A percentile compares a stretch with the other conserved stretches of the same genome.
Conservation (phyloP, 2,797 vertebrate species). For the Microcaecilia unicolor region DNA sequence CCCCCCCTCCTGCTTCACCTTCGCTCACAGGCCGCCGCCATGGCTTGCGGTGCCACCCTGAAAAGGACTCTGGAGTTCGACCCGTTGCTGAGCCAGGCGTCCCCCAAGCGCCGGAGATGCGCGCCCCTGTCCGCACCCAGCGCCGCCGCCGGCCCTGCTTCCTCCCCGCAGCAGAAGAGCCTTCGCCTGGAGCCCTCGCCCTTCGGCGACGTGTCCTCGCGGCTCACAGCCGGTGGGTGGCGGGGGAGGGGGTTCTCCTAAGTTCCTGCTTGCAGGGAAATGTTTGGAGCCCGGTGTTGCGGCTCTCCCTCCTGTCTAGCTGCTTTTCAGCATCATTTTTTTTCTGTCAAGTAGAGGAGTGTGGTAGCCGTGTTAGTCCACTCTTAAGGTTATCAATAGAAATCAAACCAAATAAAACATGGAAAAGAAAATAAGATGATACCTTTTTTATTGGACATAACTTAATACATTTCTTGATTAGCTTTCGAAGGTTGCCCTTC, state of each 20-base stretch:
- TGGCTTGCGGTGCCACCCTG: constrained; percentile 90
- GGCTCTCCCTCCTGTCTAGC: too few species aligned
- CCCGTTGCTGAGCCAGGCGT: constrained; percentile 74
- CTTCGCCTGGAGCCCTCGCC: constrained; percentile 86
- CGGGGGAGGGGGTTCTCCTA: neutral
- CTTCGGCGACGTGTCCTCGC: constrained; percentile 81
- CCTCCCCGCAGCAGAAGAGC: constrained; percentile 83
- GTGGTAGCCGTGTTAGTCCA: too few species aligned
- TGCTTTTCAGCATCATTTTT: too few species aligned
- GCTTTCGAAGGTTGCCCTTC: too few species aligned
- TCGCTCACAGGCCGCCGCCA: constrained; percentile 32
- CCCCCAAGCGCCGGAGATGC: constrained; percentile 82
- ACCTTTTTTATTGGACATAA: too few species aligned
- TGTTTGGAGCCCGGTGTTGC: too few species aligned
- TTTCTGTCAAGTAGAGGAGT: too few species aligned
- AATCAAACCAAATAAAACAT: too few species aligned
- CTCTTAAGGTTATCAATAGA: too few species aligned
- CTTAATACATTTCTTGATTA: too few species aligned
- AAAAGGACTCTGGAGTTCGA: constrained; percentile 92
- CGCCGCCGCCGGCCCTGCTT: constrained; percentile 46
- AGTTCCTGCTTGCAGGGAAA: too few species aligned
- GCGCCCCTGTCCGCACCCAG: constrained; percentile 71
- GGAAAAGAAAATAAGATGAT: too few species aligned
- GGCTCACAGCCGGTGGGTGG: constrained; percentile 76
- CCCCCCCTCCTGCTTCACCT: constrained; percentile 7